These are phyloP conservation scores for Sitophilus oryzae DNA, from an alignment of 1,140 invertebrate genomes.

Conservation along the genomic window DNA sequence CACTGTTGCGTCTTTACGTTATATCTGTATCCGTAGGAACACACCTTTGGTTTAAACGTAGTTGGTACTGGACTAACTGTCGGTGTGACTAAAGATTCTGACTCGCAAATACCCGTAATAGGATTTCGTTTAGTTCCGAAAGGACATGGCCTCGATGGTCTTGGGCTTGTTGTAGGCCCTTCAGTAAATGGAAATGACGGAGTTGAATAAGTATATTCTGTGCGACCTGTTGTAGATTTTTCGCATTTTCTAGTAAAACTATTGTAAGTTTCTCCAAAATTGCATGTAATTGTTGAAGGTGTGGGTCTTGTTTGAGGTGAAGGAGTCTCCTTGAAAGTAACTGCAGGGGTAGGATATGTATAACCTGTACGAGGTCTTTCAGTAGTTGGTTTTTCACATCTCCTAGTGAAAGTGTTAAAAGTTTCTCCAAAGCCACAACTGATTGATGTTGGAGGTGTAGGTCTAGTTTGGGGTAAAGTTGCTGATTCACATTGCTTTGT, in stretches of 20 bases:
- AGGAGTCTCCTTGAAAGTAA: constrained; percentile 11
- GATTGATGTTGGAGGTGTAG: background rate
- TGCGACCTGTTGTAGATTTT: constrained; percentile 4
- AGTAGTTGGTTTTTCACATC: background rate
- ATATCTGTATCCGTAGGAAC: constrained; percentile 6
- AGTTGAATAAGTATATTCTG: constrained; percentile 17
- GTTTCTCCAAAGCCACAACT: background rate
- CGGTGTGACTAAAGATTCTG: background rate
- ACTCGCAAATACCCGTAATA: constrained; percentile 1
- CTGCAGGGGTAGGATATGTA: constrained; percentile 13
- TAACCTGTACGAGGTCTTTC: constrained; percentile 13
- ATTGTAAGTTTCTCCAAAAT: background rate
- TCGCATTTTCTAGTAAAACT: background rate
- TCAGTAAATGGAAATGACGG: constrained; percentile 12
- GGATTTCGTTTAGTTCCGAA: constrained; percentile 11
- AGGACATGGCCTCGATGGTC: constrained; percentile 8
- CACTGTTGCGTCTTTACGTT: constrained; percentile 7
- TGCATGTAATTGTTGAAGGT: background rate
- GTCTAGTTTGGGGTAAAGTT: background rate
- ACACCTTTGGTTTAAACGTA: background rate
- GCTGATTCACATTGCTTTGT: background rate
- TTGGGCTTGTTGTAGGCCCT: background rate
- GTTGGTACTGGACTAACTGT: constrained; percentile 2
- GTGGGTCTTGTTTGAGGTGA: too few species aligned
- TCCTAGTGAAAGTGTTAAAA: background rate